These are phyloP conservation scores for Felis chaus DNA, from an alignment of 2,113 vertebrate species.

Conservation along the genomic window DNA sequence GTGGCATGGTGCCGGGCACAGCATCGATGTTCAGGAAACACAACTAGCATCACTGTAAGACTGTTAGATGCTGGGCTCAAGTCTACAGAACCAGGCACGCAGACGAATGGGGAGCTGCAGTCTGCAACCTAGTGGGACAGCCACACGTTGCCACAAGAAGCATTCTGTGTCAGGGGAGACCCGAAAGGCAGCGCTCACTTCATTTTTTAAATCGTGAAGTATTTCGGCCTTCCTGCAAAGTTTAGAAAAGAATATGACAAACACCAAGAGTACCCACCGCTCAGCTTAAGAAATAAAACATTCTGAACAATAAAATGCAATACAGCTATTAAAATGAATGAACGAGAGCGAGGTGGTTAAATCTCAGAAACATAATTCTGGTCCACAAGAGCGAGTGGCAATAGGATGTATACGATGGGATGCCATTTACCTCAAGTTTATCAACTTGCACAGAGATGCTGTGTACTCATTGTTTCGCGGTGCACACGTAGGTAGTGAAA, in stretches of 20 bases:
- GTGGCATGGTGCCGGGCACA: background rate
- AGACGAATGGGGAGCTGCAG: fast-evolving
- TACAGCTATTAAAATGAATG: conserved; percentile 4
- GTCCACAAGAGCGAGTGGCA: background rate
- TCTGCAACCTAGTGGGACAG: background rate
- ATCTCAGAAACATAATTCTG: background rate
- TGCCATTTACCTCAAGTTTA: background rate
- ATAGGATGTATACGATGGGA: background rate
- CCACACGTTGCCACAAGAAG: background rate
- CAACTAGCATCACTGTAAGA: background rate
- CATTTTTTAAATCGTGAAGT: background rate
- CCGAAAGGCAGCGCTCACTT: background rate
- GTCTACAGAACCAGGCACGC: background rate
- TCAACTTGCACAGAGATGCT: background rate
- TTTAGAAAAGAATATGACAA: background rate
- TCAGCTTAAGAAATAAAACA: conserved; percentile 38
- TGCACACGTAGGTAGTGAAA: background rate
- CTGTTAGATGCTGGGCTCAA: background rate
- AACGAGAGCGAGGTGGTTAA: background rate
- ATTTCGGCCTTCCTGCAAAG: background rate
- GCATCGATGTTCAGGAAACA: background rate
- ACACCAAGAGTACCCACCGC: background rate
- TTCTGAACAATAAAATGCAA: background rate
- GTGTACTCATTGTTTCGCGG: background rate
- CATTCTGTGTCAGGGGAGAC: background rate